Evolutionary conservation across 64 coral and sea anemone genomes (phyloP), one percentile per base, ranked within the genome.

Genomic region (Dendrophyllia cribrosa): DNA sequence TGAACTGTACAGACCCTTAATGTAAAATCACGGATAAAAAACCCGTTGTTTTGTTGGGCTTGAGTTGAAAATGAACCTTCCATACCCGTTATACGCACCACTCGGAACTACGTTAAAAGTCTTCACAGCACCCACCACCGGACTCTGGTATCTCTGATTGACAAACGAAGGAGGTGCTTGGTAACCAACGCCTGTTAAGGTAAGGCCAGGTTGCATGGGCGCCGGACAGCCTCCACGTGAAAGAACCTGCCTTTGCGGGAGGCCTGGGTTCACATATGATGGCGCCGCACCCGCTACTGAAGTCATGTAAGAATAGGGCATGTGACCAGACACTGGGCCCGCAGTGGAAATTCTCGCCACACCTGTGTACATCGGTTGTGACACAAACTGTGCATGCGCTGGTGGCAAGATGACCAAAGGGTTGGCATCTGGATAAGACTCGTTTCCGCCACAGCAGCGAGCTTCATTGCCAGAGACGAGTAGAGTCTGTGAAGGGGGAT

Each of bases 331-430:
- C 3, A 91, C 62, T 20, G 89, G 76, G 4, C 77, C 90, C 10
- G 88, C 76, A 71, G 87, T 77, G 16, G 90, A 83, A 44, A 92
- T 92, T 61, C 87, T 77, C 5, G 91, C 70, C 59, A 97, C 89
- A 17, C 88, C 85, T 9, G 88, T 91, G 95, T 94, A 97, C 75
- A 97, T 48, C 72, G 95, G 95, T 76, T 94, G 95, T 11, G 92
- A 70, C 25, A 97, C 55, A 72, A 94, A 70, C 72, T 97, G 95
- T 20, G 91, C 75, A 70, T 86, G 91, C 58, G 91, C 70, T 60
- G 83, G 92, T 17, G 95, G 95, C 59, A 97, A 64, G 61, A 97
- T 89, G 26, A 97, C 88, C 48, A 97, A 86, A 11, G 95, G 83
- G 16, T 97, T 93, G 12, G 25, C 58, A 14, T 93, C 83, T 14